Evolutionary conservation across 2,888 invertebrate species (phyloP), one percentile per base, ranked within the genome.

Genomic region (Pseudolycoriella hygida): DNA sequence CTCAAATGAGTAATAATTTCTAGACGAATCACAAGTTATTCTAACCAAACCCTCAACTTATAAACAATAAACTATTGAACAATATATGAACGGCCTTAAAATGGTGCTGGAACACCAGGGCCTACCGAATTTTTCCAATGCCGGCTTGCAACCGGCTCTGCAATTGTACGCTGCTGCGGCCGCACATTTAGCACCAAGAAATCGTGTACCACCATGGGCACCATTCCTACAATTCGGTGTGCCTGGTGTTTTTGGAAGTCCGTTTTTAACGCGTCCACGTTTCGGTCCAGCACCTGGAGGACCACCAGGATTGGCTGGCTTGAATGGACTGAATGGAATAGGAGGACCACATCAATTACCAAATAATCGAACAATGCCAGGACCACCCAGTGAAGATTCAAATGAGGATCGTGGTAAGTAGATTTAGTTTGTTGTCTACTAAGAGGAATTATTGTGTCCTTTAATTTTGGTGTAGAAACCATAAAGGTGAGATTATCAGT

Each of bases 91-190:
- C 39, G 39, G 39, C 39, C 39, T 39, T 48, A 64, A 60, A 55
- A 77, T 77, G 77, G 77, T 77, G 67, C 65, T 77, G 60, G 78
- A 76, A 60, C 70, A 53, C 50, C 54, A 53, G 50, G 51, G 49
- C 31, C 44, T 52, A 43, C 48, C 51, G 41, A 51, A 50, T 49
- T 44, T 51, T 52, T 62, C 67, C 60, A 49, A 58, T 49, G 52
- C 55, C 50, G 77, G 75, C 54, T 63, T 80, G 66, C 79, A 79
- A 67, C 74, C 77, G 61, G 76, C 77, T 57, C 66, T 79, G 62
- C 76, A 78, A 59, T 66, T 78, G 54, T 79, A 78, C 61, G 77
- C 77, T 57, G 77, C 77, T 60, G 77, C 77, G 56, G 76, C 77
- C 57, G 75, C 76, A 19, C 55, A 68, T 57, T 64, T 54, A 38